Conservation (phyloP, 2,113 vertebrate genomes). For the Clarias batrachus region DNA sequence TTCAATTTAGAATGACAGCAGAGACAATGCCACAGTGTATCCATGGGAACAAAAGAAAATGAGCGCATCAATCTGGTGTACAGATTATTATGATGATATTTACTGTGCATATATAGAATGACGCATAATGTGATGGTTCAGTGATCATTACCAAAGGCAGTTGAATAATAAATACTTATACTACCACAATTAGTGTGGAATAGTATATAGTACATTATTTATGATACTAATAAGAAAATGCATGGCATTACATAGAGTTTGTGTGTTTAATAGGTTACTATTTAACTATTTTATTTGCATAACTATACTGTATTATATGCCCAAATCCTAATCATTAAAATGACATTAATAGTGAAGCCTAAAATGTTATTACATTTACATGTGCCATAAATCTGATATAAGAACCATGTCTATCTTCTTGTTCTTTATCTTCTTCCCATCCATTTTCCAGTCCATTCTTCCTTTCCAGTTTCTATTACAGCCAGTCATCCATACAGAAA, state of each 20-base stretch:
- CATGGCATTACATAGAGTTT: background rate
- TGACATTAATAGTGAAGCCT: background rate
- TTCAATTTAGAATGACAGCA: slow-evolving; percentile 39
- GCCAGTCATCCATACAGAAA: slow-evolving; percentile 5
- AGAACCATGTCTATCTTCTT: background rate
- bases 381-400: background rate
- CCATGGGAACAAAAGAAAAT: slow-evolving; percentile 28
- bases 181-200: background rate
- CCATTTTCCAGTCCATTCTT: background rate
- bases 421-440: background rate
- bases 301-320: background rate
- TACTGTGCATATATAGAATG: background rate
- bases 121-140: background rate
- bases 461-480: background rate
- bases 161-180: background rate
- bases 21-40: background rate
- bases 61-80: slow-evolving; percentile 12
- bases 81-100: background rate
- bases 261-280: background rate
- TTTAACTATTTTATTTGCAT: background rate
- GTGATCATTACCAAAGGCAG: background rate
- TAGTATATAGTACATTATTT: background rate
- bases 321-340: background rate
- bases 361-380: background rate
- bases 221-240: background rate